A percentile compares a stretch with the other conserved stretches of the same genome.
Evolutionary conservation across 2,797 vertebrate genomes (phyloP).

Genomic region (Leptoclinus maculatus): DNA sequence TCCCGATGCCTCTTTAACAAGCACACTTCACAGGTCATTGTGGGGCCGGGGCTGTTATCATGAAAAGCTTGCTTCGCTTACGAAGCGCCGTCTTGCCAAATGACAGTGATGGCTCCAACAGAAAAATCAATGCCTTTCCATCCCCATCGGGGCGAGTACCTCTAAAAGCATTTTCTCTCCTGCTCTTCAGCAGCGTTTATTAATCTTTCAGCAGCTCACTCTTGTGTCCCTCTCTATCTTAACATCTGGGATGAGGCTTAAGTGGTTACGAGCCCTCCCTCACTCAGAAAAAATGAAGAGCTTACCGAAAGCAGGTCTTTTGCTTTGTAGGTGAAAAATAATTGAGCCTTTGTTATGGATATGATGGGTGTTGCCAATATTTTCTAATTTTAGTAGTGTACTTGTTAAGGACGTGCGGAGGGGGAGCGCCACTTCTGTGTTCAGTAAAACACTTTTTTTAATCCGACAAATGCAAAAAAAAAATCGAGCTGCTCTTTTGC

Average conservation of each 20-base stretch:
- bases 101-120: slow-evolving; percentile 60
- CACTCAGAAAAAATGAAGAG: neutral
- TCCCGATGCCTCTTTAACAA: slow-evolving; percentile 37
- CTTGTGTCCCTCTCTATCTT: slow-evolving; percentile 60
- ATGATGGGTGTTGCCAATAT: slow-evolving; percentile 4
- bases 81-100: slow-evolving; percentile 61
- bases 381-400: slow-evolving; percentile 2
- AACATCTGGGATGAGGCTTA: slow-evolving; percentile 65
- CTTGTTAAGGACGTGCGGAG: neutral
- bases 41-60: slow-evolving; percentile 64
- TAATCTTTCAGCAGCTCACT: slow-evolving; percentile 75
- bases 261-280: slow-evolving; percentile 46
- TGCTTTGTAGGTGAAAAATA: neutral
- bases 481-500: slow-evolving; percentile 11
- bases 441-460: slow-evolving; percentile 16
- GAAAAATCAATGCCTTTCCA: slow-evolving; percentile 73
- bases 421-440: neutral
- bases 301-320: slow-evolving; percentile 14
- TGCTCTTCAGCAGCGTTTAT: slow-evolving; percentile 66
- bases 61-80: slow-evolving; percentile 60
- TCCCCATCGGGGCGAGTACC: slow-evolving; percentile 40
- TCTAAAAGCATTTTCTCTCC: slow-evolving; percentile 72
- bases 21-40: slow-evolving; percentile 61
- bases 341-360: slow-evolving; percentile 13
- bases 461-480: slow-evolving; percentile 20